Percentiles rank a stretch among this genome's conserved stretches.
Evolutionary conservation across 2,888 invertebrate genomes (phyloP).

Genomic region (Tetragonula carbonaria): DNA sequence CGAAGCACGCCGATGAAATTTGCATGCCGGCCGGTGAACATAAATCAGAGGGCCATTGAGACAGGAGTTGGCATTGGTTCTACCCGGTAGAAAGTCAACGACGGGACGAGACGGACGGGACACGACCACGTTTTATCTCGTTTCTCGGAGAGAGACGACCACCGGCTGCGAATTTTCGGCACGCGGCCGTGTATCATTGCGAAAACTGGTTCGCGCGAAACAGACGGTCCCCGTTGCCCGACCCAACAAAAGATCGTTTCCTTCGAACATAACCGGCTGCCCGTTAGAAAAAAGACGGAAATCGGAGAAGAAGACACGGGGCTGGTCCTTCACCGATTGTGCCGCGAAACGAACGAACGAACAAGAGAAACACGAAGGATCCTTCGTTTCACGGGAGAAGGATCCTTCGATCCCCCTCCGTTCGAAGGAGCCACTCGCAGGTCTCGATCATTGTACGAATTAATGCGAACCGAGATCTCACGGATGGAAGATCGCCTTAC

Average conservation of each 20-base stretch:
- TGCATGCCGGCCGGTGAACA: slow-evolving; percentile 73
- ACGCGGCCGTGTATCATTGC: slow-evolving; percentile 64
- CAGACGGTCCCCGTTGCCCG: slow-evolving; percentile 37
- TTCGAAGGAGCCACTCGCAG: not conserved
- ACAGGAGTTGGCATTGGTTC: not conserved
- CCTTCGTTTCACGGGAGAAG: slow-evolving; percentile 3
- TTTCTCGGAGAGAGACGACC: slow-evolving; percentile 16
- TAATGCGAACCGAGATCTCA: slow-evolving; percentile 39
- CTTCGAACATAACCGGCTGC: slow-evolving; percentile 29
- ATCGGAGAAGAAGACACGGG: slow-evolving; percentile 60
- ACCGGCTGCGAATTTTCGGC: slow-evolving; percentile 69
- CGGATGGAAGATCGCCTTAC: slow-evolving; percentile 38
- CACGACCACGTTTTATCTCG: not conserved
- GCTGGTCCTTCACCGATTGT: slow-evolving; percentile 50
- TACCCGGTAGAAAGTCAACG: not conserved
- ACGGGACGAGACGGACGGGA: slow-evolving; percentile 6
- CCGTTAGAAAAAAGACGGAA: slow-evolving; percentile 49
- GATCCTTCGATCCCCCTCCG: not conserved
- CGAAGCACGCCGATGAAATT: slow-evolving; percentile 67
- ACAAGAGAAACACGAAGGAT: slow-evolving; percentile 1
- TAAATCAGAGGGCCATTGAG: slow-evolving; percentile 76
- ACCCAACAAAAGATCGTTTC: slow-evolving; percentile 46
- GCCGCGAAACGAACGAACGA: slow-evolving; percentile 29
- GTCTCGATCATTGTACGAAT: slow-evolving; percentile 42
- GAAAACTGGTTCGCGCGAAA: slow-evolving; percentile 74